Conservation (phyloP, 1,140 invertebrate species). For the Macrobrachium nipponense region DNA sequence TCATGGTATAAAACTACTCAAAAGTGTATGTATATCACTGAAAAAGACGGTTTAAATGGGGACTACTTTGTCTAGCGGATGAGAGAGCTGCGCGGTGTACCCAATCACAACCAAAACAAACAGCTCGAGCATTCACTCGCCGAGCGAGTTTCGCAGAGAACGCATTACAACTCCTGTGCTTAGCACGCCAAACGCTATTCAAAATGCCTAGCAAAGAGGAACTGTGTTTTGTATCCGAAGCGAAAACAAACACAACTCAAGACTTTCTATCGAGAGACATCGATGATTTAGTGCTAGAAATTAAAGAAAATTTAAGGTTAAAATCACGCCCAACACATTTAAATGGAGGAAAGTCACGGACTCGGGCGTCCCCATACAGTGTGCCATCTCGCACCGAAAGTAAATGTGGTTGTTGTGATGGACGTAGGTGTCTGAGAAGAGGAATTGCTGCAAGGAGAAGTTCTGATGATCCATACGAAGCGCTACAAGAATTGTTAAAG, state of each 20-base stretch:
- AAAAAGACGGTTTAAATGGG: not conserved
- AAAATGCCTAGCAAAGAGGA: slow-evolving; percentile 68
- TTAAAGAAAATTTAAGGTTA: slow-evolving; percentile 76
- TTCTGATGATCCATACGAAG: slow-evolving; percentile 76
- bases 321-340: slow-evolving; percentile 70
- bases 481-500: slow-evolving; percentile 75
- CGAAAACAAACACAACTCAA: slow-evolving; percentile 65
- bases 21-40: not conserved
- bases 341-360: slow-evolving; percentile 68
- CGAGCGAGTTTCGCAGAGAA: slow-evolving; percentile 53
- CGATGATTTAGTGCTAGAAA: slow-evolving; percentile 78
- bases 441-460: slow-evolving; percentile 62
- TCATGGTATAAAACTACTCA: not conserved
- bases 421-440: slow-evolving; percentile 62
- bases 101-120: slow-evolving; percentile 60
- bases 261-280: slow-evolving; percentile 73
- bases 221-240: slow-evolving; percentile 65
- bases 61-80: slow-evolving; percentile 43
- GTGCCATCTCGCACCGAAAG: slow-evolving; percentile 70
- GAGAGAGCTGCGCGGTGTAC: slow-evolving; percentile 28
- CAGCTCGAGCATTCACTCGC: slow-evolving; percentile 47
- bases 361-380: slow-evolving; percentile 75
- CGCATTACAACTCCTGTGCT: slow-evolving; percentile 7
- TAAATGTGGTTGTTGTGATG: slow-evolving; percentile 62
- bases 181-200: slow-evolving; percentile 3